A percentile compares a stretch with the other conserved stretches of the same genome.
Evolutionary conservation across 2,888 invertebrate genomes (phyloP).

Genomic region (Rhabditophanes sp.): DNA sequence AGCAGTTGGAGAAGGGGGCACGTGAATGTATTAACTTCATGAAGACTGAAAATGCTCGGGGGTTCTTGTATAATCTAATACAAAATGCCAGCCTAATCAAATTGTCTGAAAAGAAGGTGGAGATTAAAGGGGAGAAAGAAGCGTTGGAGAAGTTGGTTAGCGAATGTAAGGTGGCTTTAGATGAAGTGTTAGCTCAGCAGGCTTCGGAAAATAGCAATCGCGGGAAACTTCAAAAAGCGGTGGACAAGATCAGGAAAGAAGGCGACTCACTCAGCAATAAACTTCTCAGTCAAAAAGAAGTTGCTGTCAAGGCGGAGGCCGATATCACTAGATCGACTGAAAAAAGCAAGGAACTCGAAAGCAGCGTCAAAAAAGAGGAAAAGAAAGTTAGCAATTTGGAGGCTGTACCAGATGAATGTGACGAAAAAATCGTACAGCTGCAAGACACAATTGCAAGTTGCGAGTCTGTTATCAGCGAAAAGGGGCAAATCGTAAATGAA

Average conservation of each 20-base stretch:
- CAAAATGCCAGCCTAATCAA: too few relatives aligned
- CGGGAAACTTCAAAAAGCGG: not conserved
- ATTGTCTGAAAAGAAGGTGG: too few relatives aligned
- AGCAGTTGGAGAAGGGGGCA: constrained; percentile 46
- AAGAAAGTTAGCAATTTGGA: constrained; percentile 6
- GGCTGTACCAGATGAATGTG: constrained; percentile 2
- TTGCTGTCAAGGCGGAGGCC: not conserved
- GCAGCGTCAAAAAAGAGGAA: constrained; percentile 1
- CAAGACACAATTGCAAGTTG: constrained; percentile 1
- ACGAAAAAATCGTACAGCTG: constrained; percentile 2
- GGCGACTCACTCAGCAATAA: not conserved
- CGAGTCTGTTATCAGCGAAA: too few relatives aligned
- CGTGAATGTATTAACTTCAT: too few relatives aligned
- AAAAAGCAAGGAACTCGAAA: too few relatives aligned
- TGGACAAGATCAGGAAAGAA: not conserved
- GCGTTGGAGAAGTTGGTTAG: not conserved
- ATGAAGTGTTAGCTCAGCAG: not conserved
- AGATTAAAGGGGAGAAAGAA: constrained; percentile 4
- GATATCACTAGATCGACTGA: not conserved
- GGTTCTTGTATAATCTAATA: too few relatives aligned
- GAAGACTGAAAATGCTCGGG: too few relatives aligned
- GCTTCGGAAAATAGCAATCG: not conserved
- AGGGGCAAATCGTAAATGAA: too few relatives aligned
- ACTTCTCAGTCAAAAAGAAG: not conserved
- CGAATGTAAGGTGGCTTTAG: not conserved